Percentiles rank a stretch among this genome's conserved stretches.
Conservation (phyloP, 2,888 invertebrate species). For the Agonum fuliginosum region DNA sequence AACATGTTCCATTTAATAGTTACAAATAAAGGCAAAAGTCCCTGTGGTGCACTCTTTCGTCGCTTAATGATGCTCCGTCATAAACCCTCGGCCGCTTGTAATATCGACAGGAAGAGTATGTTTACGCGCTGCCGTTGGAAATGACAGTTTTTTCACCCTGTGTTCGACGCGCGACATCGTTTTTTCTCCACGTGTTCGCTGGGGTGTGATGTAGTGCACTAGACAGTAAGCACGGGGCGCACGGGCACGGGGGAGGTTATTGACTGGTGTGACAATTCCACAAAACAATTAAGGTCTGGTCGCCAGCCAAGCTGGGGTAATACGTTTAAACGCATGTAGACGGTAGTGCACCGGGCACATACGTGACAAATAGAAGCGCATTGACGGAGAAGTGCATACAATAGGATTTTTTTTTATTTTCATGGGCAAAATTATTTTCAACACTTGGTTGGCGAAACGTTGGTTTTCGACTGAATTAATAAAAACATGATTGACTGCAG, state of each 20-base stretch:
- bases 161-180: slow-evolving; percentile 34
- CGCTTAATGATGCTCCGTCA: slow-evolving; percentile 18
- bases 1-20: too few relatives aligned
- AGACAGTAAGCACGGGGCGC: slow-evolving; percentile 1
- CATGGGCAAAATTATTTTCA: too few relatives aligned
- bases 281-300: slow-evolving; percentile 57
- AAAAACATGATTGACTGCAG: too few relatives aligned
- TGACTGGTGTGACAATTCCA: slow-evolving; percentile 59
- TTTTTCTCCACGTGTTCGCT: slow-evolving; percentile 26
- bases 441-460: too few relatives aligned
- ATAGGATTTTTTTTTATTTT: too few relatives aligned
- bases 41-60: slow-evolving; percentile 1
- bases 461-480: too few relatives aligned
- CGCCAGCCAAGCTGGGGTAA: slow-evolving; percentile 13
- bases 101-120: slow-evolving; percentile 54
- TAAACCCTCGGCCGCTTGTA: not conserved
- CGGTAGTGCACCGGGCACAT: not conserved
- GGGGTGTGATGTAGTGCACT: not conserved
- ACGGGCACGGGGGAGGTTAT: slow-evolving; percentile 27
- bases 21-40: not conserved
- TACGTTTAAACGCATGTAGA: slow-evolving; percentile 17
- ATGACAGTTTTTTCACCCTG: slow-evolving; percentile 49
- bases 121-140: slow-evolving; percentile 51
- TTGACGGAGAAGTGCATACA: too few relatives aligned
- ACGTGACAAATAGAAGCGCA: slow-evolving; percentile 33